A percentile compares a stretch with the other conserved stretches of the same genome.
These are phyloP conservation scores for Drosophila seguyi DNA, from an alignment of 1,140 invertebrate species.

Conservation along the genomic window DNA sequence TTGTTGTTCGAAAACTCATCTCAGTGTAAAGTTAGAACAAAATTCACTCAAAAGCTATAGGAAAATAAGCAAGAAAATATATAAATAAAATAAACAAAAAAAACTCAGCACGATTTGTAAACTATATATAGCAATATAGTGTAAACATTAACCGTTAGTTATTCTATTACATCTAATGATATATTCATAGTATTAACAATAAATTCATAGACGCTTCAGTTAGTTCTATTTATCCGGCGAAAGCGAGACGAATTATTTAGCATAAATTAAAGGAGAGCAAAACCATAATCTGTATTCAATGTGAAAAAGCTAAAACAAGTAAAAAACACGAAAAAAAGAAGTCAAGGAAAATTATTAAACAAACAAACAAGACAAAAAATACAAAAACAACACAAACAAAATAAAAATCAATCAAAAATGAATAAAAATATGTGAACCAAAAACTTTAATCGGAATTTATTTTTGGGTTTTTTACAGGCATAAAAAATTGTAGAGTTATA, in stretches of 20 bases:
- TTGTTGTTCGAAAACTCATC: slow-evolving; percentile 80
- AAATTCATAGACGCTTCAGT: slow-evolving; percentile 83
- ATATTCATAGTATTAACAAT: slow-evolving; percentile 77
- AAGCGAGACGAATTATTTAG: slow-evolving; percentile 45
- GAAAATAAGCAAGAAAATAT: slow-evolving; percentile 29
- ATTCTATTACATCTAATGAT: slow-evolving; percentile 63
- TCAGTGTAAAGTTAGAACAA: slow-evolving; percentile 78
- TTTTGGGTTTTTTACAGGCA: not conserved
- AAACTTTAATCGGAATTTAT: slow-evolving; percentile 5
- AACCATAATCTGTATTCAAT: slow-evolving; percentile 64
- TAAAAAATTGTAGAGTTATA: too few relatives aligned
- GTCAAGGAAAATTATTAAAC: slow-evolving; percentile 55
- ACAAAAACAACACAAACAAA: slow-evolving; percentile 25
- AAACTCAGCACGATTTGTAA: slow-evolving; percentile 59
- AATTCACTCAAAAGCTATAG: slow-evolving; percentile 48
- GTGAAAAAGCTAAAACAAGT: slow-evolving; percentile 51
- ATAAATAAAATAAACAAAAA: slow-evolving; percentile 18
- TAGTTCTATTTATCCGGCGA: slow-evolving; percentile 74
- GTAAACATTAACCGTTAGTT: slow-evolving; percentile 67
- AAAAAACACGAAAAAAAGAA: slow-evolving; percentile 56
- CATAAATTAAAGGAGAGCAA: slow-evolving; percentile 52
- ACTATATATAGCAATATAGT: slow-evolving; percentile 53
- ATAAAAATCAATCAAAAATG: slow-evolving; percentile 62
- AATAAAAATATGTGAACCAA: slow-evolving; percentile 76
- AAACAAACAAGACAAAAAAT: slow-evolving; percentile 16